Base-by-base conservation (phyloP, 1,140 invertebrate genomes). In the Heliconius hewitsoni region DNA sequence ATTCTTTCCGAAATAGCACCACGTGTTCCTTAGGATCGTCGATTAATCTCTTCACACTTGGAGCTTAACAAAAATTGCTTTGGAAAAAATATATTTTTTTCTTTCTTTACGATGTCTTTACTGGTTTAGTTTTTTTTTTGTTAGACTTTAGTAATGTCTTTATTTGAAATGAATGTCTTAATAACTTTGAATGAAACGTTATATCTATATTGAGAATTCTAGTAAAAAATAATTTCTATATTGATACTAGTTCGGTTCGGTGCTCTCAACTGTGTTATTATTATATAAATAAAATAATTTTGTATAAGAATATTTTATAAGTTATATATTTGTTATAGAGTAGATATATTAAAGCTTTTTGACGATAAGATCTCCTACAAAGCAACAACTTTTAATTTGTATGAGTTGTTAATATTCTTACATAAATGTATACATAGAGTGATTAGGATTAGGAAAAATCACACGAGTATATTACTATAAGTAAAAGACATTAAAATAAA, bases 1-100 rank as follows among this genome's bases (percentile, higher is more conserved):
- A 92, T 93, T 93, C 90, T 91, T 93, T 90, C 86, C 86, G 80
- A 92, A 92, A 91, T 90, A 93, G 91, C 90, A 87, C 88, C 88
- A 87, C 89, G 87, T 90, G 88, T 87, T 85, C 84, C 83, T 84
- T 79, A 77, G 87, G 84, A 84, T 80, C 85, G 82, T 39, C 88
- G 86, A 93, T 93, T 93, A 91, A 93, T 93, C 91, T 90, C 90
- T 87, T 92, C 89, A 92, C 91, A 91, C 90, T 91, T 90, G 74
- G 77, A 83, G 84, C 87, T 83, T 84, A 74, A 76, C 83, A 84
- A 84, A 83, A 86, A 86, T 83, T 84, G 42, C 82, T 82, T 83
- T 81, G 80, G 82, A 82, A 85, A 88, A 82, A 79, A 77, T 72
- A 82, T 82, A 78, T 60, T 80, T 82, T 19, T 42, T 52, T 19